Percentiles rank a stretch among this genome's conserved stretches.
Evolutionary conservation across 1,140 invertebrate genomes (phyloP).

Genomic region (Drosophila repletoides): DNA sequence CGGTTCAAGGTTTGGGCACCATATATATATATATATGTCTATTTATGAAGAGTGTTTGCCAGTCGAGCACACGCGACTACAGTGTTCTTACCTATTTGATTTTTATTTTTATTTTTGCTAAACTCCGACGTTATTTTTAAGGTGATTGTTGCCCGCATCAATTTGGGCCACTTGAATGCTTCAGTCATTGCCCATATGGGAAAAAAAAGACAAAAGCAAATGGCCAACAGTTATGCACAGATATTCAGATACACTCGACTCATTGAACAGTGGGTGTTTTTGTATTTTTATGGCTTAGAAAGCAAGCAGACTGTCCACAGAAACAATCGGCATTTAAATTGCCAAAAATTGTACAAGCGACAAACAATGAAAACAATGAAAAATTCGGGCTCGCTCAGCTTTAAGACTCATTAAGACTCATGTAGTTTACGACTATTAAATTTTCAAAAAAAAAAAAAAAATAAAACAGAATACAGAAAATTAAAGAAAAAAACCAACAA

Average conservation of each 20-base stretch:
- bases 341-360: constrained; percentile 15
- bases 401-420: neutral
- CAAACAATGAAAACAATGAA: constrained; percentile 7
- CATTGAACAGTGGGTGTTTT: constrained; percentile 31
- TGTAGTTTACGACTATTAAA: constrained; percentile 1
- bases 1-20: neutral
- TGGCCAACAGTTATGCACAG: constrained; percentile 21
- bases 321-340: constrained; percentile 17
- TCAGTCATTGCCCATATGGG: constrained; percentile 29
- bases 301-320: neutral
- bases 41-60: neutral
- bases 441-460: too few relatives aligned
- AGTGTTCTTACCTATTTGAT: neutral
- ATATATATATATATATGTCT: too few relatives aligned
- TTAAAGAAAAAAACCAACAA: too few relatives aligned
- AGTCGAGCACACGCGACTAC: neutral
- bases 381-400: neutral
- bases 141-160: constrained; percentile 38
- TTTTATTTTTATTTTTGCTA: constrained; percentile 9
- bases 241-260: constrained; percentile 25
- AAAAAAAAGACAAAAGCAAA: constrained; percentile 14
- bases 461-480: too few relatives aligned
- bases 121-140: constrained; percentile 4
- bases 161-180: constrained; percentile 27
- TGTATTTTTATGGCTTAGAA: constrained; percentile 7